Percentiles rank a stretch among this genome's conserved stretches.
These are phyloP conservation scores for Pycnomerus fuliginosus DNA, from an alignment of 2,888 invertebrate genomes.

Conservation along the genomic window DNA sequence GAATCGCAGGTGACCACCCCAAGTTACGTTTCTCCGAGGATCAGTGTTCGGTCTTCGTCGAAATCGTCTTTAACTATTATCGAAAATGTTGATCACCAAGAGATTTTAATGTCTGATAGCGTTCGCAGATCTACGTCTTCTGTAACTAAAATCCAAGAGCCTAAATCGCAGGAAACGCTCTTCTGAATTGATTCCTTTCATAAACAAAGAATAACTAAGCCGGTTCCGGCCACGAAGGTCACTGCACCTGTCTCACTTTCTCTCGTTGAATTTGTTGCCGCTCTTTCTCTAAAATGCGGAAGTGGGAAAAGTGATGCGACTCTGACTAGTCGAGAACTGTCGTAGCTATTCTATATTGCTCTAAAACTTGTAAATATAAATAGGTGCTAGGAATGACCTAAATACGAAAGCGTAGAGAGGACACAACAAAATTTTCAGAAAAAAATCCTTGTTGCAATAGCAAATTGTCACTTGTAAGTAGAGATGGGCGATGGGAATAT, in stretches of 20 bases:
- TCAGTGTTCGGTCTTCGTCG: conserved; percentile 25
- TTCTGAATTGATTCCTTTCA: conserved; percentile 58
- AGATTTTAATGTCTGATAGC: conserved; percentile 45
- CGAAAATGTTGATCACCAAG: conserved; percentile 34
- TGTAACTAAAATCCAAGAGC: conserved; percentile 51
- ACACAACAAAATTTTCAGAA: no score
- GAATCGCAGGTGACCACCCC: conserved; percentile 15
- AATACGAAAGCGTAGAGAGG: no score
- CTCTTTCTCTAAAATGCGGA: not conserved
- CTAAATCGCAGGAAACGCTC: conserved; percentile 77
- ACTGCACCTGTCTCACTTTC: not conserved
- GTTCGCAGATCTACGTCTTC: conserved; percentile 36
- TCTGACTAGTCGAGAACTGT: no score
- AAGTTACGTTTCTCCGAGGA: conserved; percentile 32
- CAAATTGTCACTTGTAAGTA: no score
- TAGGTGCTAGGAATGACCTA: no score
- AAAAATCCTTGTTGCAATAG: no score
- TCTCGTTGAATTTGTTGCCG: not conserved
- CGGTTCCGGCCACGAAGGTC: not conserved
- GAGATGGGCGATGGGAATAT: no score
- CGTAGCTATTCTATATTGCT: no score
- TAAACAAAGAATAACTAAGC: not conserved
- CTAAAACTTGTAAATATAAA: no score
- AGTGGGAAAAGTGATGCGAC: no score
- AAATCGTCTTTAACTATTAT: conserved; percentile 37